A percentile compares a stretch with the other conserved stretches of the same genome.
phyloP scores from a whole-genome alignment of 2,113 vertebrate genomes.

The Caranx ignobilis region DNA sequence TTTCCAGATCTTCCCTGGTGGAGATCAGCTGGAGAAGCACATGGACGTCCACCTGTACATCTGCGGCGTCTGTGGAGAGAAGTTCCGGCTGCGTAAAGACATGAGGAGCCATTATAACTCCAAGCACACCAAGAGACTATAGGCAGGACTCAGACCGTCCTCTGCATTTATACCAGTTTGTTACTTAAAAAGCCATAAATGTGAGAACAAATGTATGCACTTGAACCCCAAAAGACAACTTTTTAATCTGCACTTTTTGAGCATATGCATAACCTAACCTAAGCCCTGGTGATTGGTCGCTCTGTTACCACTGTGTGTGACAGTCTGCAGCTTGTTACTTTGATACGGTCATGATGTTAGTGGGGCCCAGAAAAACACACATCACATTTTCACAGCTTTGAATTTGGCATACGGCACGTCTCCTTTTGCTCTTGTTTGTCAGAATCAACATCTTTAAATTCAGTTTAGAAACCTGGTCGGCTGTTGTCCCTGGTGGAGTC shows the following conservation, averaged over 20 bases:
- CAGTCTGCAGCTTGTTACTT: neutral
- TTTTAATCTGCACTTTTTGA: slow-evolving; percentile 80
- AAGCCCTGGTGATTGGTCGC: neutral
- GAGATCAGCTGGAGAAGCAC: slow-evolving; percentile 95
- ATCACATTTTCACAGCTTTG: neutral
- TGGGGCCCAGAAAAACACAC: too few relatives aligned
- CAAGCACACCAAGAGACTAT: slow-evolving; percentile 94
- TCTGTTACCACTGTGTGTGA: neutral
- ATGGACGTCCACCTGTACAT: slow-evolving; percentile 99
- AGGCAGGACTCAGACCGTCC: slow-evolving; percentile 11
- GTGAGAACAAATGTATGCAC: slow-evolving; percentile 82
- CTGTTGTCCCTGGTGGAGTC: neutral
- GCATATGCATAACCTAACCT: slow-evolving; percentile 64
- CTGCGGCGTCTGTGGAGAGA: slow-evolving; percentile 97
- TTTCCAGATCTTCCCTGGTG: slow-evolving; percentile 97
- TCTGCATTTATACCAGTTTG: slow-evolving; percentile 10
- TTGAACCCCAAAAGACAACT: slow-evolving; percentile 76
- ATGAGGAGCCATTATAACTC: slow-evolving; percentile 98
- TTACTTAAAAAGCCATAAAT: slow-evolving; percentile 80
- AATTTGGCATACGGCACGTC: neutral
- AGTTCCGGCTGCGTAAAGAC: slow-evolving; percentile 98
- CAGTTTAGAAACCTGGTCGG: neutral
- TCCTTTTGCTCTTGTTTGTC: neutral
- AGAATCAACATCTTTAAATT: neutral
- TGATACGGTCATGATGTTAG: neutral